Percentiles rank a stretch among this genome's conserved stretches.
Conservation (phyloP, 2,113 vertebrate genomes). For the Mirza zaza region DNA sequence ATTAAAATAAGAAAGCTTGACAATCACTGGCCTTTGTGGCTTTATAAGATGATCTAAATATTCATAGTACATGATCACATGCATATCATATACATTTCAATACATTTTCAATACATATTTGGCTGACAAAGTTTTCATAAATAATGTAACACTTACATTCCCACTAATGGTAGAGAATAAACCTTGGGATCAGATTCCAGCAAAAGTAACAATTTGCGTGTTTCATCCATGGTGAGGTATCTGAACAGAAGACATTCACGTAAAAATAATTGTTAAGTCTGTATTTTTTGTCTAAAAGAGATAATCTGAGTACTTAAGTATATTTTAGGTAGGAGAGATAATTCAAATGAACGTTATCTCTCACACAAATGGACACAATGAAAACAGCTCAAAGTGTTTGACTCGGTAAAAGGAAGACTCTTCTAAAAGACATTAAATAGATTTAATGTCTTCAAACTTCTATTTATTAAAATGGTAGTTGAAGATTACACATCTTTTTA, state of each 20-base stretch:
- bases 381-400: slow-evolving; percentile 25
- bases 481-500: neutral
- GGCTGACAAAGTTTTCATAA: slow-evolving; percentile 31
- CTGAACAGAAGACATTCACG: slow-evolving; percentile 82
- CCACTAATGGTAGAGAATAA: slow-evolving; percentile 91
- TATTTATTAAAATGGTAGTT: slow-evolving; percentile 41
- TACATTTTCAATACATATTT: neutral
- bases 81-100: neutral
- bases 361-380: neutral
- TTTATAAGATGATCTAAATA: slow-evolving; percentile 21
- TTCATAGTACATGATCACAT: neutral
- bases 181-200: slow-evolving; percentile 97
- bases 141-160: slow-evolving; percentile 91
- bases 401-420: neutral
- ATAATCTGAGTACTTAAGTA: neutral
- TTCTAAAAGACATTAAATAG: neutral
- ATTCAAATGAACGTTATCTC: slow-evolving; percentile 18
- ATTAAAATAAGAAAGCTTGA: slow-evolving; percentile 32
- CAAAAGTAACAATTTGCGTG: slow-evolving; percentile 93
- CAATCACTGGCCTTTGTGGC: neutral
- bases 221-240: slow-evolving; percentile 97
- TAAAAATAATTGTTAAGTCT: slow-evolving; percentile 50
- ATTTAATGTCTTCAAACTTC: slow-evolving; percentile 17
- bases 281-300: slow-evolving; percentile 42
- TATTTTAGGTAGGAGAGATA: neutral